Percentiles rank a stretch among this genome's conserved stretches.
Evolutionary conservation across 2,113 vertebrate genomes (phyloP).

Genomic region (Balaeniceps rex): DNA sequence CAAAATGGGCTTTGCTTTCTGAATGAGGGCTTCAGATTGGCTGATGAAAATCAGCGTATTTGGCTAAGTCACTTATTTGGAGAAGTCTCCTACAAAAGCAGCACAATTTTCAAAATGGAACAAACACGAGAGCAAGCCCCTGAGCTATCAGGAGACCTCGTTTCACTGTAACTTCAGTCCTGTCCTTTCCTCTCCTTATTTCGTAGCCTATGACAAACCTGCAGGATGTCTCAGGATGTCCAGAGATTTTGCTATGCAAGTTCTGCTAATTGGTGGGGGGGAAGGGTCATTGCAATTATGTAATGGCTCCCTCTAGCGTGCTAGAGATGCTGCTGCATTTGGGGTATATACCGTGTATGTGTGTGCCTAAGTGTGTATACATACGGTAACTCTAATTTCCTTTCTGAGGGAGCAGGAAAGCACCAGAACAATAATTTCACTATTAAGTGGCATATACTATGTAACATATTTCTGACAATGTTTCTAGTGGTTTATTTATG

Average conservation of each 20-base stretch:
- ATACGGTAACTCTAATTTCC: rapidly evolving
- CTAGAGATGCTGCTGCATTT: neutral
- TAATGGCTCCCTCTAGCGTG: conserved; percentile 67
- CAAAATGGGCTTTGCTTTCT: neutral
- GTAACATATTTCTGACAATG: neutral
- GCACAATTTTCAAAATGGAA: neutral
- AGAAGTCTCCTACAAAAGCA: neutral
- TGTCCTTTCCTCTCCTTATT: neutral
- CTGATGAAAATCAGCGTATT: neutral
- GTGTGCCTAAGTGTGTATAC: rapidly evolving
- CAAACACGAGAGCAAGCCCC: neutral
- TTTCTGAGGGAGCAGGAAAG: neutral
- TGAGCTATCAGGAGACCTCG: neutral
- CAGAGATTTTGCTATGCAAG: neutral
- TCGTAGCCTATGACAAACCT: neutral
- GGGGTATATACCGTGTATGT: neutral
- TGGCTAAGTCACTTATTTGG: neutral
- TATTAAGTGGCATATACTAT: neutral
- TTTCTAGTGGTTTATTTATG: neutral
- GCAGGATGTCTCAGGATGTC: neutral
- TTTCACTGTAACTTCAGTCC: neutral
- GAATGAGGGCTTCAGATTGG: conserved; percentile 2
- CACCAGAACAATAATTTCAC: neutral
- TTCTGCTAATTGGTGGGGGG: neutral
- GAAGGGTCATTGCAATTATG: conserved; percentile 55